Base-by-base conservation (phyloP, 2,113 vertebrate species). In the Peromyscus californicus region DNA sequence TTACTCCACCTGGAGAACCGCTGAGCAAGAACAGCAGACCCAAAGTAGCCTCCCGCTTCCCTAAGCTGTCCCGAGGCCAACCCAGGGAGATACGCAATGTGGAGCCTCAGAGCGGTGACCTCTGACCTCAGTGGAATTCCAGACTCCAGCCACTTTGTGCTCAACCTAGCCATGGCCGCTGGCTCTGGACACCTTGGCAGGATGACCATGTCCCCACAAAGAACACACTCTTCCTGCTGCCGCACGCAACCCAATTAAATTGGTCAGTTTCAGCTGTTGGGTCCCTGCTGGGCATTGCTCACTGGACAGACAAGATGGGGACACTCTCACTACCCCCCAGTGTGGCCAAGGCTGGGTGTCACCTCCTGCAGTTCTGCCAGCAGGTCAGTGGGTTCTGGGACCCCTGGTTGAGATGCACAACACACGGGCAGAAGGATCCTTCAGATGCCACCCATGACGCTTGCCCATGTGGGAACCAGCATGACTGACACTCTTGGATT, bases 71-170 rank as follows among this genome's bases (percentile, higher is more conserved):
- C 72, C 99, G 99, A 87, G 98, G 97, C 87, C 99, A 99, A 10
- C 99, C 98, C 1, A 98, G 99, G 93, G 99, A 99, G 54, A 95
- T 99, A 0, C 99, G 99, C 45, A 99, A 98, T 70, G 98, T 99
- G 59, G 99, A 99, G 86, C 99, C 99, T 17, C 99, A 99, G 98
- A 99, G 99, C 0, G 99, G 99, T 0, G 99, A 99, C 97, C 99
- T 99, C 94, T 99, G 99, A 99, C 97, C 76, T 33, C 29, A 3
- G 59, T 3, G 0, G 70, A 1, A 0, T 1, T 88, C 29, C 45
- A 70, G 48, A 89, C n/a, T 85, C 39, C 2, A 11, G 75, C 89
- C 69, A 59, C 80, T 39, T 48, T 33, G 63, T 82, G 67, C 95
- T 94, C 59, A 79, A 63, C 89, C 90, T 63, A 80, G 95, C 95